Base-by-base conservation (phyloP, 2,797 vertebrate species). In the Syndactyla subalaris region DNA sequence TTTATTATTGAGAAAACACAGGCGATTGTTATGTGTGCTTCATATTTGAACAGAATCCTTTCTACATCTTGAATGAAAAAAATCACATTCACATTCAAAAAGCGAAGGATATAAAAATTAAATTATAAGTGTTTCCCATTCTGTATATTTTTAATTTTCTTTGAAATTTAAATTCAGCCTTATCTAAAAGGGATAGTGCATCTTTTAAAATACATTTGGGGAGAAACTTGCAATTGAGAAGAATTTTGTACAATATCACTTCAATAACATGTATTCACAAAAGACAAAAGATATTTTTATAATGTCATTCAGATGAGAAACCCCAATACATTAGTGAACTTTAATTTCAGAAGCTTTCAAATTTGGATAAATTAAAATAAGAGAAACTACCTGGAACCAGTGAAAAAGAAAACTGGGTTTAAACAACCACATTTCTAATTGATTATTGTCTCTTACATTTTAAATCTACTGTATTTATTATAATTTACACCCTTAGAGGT, bases 391-490 rank as follows among this genome's bases (percentile, higher is more conserved):
- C 96, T 98, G 93, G 97, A 98, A 97, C 97, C 97, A 98, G 97
- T 97, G 97, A 97, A 98, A 98, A 96, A 79, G 91, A 98, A 97
- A 98, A 97, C 97, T 97, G 97, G 97, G 96, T 97, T 96, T 96
- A 97, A 97, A 93, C 94, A 95, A 95, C 93, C 89, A 97, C 95
- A 97, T 97, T 97, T 97, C 94, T 98, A 97, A 96, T 97, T 97
- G 96, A 95, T 97, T 97, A 96, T 93, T 97, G 97, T 98, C 96
- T 98, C 96, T 94, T 95, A 96, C 89, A 97, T 98, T 99, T 98
- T 98, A 98, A 98, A 99, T 98, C 98, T 98, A 98, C 98, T 99
- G 98, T 99, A 99, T 99, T 98, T 98, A 98, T 98, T 98, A 98
- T 98, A 97, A 98, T 98, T 98, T 98, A 97, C 96, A 97, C 98